These are phyloP conservation scores for Stictocephala bisonia DNA, from an alignment of 2,888 invertebrate genomes.

Conservation along the genomic window DNA sequence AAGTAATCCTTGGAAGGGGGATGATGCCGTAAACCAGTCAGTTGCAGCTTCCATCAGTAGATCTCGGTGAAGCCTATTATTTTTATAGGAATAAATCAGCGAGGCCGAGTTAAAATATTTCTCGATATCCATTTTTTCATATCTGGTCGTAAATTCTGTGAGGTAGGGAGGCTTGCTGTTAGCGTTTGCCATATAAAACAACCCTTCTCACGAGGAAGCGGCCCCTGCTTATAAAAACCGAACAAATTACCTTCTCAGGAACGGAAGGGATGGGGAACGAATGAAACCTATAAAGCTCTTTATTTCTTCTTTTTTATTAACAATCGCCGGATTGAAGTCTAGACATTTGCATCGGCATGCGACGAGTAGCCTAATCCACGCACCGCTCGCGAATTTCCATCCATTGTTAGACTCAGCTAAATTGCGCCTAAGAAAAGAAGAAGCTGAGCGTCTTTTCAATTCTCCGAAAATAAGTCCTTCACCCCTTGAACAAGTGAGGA, in stretches of 20 bases:
- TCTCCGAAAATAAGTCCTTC: no score
- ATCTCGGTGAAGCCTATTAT: background rate
- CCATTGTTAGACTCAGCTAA: conserved; percentile 6
- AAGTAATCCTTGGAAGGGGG: background rate
- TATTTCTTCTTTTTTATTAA: conserved; percentile 42
- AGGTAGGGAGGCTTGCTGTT: conserved; percentile 18
- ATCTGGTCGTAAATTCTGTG: conserved; percentile 15
- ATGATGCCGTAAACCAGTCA: background rate
- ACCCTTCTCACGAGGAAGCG: background rate
- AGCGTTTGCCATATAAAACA: conserved; percentile 18
- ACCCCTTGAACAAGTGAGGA: no score
- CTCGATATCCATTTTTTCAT: conserved; percentile 41
- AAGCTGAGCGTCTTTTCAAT: no score
- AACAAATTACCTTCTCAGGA: conserved; percentile 39
- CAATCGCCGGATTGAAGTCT: conserved; percentile 3
- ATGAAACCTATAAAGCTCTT: conserved; percentile 34
- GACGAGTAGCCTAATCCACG: conserved; percentile 37
- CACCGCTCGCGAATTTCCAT: conserved; percentile 29
- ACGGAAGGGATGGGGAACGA: conserved; percentile 4
- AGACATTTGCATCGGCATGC: conserved; percentile 26
- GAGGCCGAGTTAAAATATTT: conserved; percentile 29
- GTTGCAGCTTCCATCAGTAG: conserved; percentile 5
- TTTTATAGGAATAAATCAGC: conserved; percentile 34
- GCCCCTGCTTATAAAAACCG: conserved; percentile 26
- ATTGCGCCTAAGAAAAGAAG: no score